Evolutionary conservation across 2,888 invertebrate species (phyloP).

Genomic region (Synergus itoensis): DNA sequence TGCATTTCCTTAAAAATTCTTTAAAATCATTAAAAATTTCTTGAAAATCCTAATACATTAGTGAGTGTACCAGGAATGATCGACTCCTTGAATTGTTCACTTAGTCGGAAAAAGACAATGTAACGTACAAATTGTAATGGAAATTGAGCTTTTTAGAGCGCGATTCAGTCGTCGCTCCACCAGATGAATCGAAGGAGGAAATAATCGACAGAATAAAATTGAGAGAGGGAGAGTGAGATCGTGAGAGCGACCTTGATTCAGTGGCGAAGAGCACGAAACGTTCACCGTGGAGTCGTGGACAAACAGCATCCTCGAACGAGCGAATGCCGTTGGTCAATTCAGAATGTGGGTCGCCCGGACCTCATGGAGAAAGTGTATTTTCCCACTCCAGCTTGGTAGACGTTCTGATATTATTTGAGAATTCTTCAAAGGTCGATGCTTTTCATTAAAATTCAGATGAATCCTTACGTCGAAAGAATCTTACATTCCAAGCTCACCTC

Average conservation of each 20-base stretch:
- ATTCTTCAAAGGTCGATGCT: constrained; percentile 41
- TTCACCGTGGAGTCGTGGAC: constrained; percentile 44
- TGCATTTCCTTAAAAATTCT: too few species aligned
- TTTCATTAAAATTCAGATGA: constrained; percentile 28
- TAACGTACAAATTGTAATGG: neutral
- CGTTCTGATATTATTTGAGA: constrained; percentile 37
- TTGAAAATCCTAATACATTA: too few species aligned
- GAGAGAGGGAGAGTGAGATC: constrained; percentile 63
- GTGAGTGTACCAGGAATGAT: too few species aligned
- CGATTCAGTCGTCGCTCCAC: neutral
- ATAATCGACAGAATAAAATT: constrained; percentile 53
- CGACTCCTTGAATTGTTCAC: too few species aligned
- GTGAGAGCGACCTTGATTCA: constrained; percentile 75
- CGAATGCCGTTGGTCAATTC: constrained; percentile 62
- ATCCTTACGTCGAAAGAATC: constrained; percentile 15
- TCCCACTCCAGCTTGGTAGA: constrained; percentile 60
- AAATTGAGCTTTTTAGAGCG: neutral
- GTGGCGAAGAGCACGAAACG: constrained; percentile 41
- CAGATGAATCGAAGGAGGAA: constrained; percentile 23
- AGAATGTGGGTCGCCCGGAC: constrained; percentile 74
- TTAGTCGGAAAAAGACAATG: too few species aligned
- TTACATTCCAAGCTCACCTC: neutral
- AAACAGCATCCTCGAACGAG: constrained; percentile 66
- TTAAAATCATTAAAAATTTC: too few species aligned
- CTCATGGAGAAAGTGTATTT: constrained; percentile 73